Evolutionary conservation across 1,140 invertebrate genomes (phyloP).

Genomic region (Bactericera cockerelli): DNA sequence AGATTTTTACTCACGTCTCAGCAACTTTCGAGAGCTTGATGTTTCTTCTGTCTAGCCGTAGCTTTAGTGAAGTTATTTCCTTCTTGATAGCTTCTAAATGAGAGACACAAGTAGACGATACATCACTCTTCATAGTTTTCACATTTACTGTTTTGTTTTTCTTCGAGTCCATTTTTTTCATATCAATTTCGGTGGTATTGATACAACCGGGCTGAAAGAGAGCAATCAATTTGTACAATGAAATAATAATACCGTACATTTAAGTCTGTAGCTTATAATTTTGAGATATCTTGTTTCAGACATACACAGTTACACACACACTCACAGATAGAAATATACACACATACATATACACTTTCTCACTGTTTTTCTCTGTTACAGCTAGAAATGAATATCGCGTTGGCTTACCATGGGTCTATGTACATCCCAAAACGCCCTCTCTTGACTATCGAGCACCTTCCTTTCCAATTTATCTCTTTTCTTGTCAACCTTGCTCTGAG

Average conservation of each 20-base stretch:
- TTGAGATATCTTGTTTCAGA: too few relatives aligned
- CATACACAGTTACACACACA: too few relatives aligned
- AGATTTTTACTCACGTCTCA: slow-evolving; percentile 85
- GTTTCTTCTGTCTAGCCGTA: slow-evolving; percentile 70
- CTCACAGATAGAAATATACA: too few relatives aligned
- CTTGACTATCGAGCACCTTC: slow-evolving; percentile 97
- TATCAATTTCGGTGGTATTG: slow-evolving; percentile 96
- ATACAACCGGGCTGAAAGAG: slow-evolving; percentile 81
- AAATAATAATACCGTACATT: too few relatives aligned
- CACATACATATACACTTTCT: too few relatives aligned
- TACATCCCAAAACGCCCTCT: slow-evolving; percentile 98
- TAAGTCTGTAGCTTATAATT: too few relatives aligned
- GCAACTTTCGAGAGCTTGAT: slow-evolving; percentile 94
- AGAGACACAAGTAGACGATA: not conserved
- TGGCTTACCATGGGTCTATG: slow-evolving; percentile 86
- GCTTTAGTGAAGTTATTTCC: slow-evolving; percentile 48
- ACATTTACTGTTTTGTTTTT: slow-evolving; percentile 3
- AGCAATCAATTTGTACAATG: too few relatives aligned
- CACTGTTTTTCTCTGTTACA: too few relatives aligned
- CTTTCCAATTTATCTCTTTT: slow-evolving; percentile 95
- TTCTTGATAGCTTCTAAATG: slow-evolving; percentile 37
- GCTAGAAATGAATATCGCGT: too few relatives aligned
- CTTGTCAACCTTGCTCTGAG: slow-evolving; percentile 87
- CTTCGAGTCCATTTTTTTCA: slow-evolving; percentile 51
- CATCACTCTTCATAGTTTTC: not conserved